A percentile compares a stretch with the other conserved stretches of the same genome.
Conservation (phyloP, 2,888 invertebrate species). For the Drosophila yooni region DNA sequence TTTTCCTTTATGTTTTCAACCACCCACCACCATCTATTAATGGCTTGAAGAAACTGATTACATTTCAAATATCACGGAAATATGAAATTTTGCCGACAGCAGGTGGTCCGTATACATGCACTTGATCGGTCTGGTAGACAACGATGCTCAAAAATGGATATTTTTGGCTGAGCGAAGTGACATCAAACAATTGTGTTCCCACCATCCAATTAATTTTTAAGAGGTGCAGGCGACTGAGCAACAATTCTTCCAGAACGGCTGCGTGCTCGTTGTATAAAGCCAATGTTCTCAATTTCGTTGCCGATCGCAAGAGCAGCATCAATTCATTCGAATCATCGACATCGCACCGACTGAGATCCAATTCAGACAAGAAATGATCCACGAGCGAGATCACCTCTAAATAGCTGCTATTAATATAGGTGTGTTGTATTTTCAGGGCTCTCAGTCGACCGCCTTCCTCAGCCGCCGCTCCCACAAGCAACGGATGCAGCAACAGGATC, state of each 20-base stretch:
- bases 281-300: constrained; percentile 39
- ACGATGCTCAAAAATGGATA: constrained; percentile 41
- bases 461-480: constrained; percentile 56
- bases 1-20: not conserved
- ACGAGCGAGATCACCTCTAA: constrained; percentile 33
- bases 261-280: constrained; percentile 41
- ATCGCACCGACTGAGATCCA: constrained; percentile 58
- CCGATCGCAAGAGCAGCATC: constrained; percentile 26
- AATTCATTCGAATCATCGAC: constrained; percentile 38
- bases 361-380: constrained; percentile 31
- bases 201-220: constrained; percentile 49
- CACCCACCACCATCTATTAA: not conserved
- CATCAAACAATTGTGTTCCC: constrained; percentile 30
- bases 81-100: constrained; percentile 5
- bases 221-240: constrained; percentile 24
- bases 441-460: constrained; percentile 29
- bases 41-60: not conserved
- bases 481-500: constrained; percentile 12
- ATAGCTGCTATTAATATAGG: constrained; percentile 29
- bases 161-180: constrained; percentile 11
- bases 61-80: constrained; percentile 15
- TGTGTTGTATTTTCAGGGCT: constrained; percentile 53
- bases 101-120: constrained; percentile 39
- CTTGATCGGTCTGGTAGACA: constrained; percentile 31
- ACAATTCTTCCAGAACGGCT: constrained; percentile 18